phyloP scores from a whole-genome alignment of 2,113 vertebrate species.

The Castor canadensis region DNA sequence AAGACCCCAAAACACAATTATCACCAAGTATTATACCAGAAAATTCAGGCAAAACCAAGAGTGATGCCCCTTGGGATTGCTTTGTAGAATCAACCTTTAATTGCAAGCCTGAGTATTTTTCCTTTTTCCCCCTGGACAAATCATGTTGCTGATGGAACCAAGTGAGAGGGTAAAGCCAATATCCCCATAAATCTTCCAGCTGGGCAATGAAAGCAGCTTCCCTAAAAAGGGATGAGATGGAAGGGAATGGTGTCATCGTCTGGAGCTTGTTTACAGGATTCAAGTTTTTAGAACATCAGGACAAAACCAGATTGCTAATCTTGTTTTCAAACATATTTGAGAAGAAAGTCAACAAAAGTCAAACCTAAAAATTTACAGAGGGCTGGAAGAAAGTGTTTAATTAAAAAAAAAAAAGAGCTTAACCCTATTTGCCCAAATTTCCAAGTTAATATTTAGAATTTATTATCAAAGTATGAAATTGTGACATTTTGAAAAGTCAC shows the following conservation, averaged over 20 bases:
- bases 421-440: constrained; percentile 16
- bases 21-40: not conserved
- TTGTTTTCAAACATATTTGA: constrained; percentile 47
- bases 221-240: constrained; percentile 58
- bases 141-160: constrained; percentile 37
- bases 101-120: not conserved
- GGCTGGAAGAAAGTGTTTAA: not conserved
- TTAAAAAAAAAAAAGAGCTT: not conserved
- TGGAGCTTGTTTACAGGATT: constrained; percentile 45
- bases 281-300: not conserved
- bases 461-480: constrained; percentile 15
- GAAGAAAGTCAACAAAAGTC: constrained; percentile 42
- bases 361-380: not conserved
- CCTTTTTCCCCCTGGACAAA: constrained; percentile 51
- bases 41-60: constrained; percentile 1
- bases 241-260: constrained; percentile 3
- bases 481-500: not conserved
- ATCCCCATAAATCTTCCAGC: constrained; percentile 47
- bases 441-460: constrained; percentile 32
- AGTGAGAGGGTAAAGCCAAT: constrained; percentile 30
- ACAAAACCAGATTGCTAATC: not conserved
- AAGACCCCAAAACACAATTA: not conserved
- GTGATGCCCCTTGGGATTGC: not conserved
- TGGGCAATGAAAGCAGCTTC: constrained; percentile 24
- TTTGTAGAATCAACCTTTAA: constrained; percentile 20